Conservation (phyloP, 2,888 invertebrate genomes). For the Pandemis heparana region DNA sequence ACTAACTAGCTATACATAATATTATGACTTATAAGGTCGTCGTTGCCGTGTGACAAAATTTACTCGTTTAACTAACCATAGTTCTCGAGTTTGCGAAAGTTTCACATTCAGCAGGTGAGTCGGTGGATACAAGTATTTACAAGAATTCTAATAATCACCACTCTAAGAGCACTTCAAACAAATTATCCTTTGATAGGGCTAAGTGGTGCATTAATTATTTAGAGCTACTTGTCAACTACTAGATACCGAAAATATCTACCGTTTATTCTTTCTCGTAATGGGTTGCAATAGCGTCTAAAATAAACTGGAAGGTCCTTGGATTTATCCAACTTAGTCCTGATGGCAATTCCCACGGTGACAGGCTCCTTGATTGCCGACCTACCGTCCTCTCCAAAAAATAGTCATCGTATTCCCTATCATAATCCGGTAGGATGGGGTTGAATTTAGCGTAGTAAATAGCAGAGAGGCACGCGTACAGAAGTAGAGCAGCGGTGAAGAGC, state of each 20-base stretch:
- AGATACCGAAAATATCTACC: background rate
- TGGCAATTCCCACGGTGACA: conserved; percentile 69
- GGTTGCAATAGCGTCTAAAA: conserved; percentile 84
- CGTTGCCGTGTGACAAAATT: conserved; percentile 57
- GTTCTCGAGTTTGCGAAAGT: background rate
- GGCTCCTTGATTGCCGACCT: conserved; percentile 76
- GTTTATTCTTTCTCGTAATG: conserved; percentile 68
- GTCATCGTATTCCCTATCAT: conserved; percentile 90
- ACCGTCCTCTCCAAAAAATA: conserved; percentile 90
- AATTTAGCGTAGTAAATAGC: conserved; percentile 96
- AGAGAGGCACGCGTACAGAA: conserved; percentile 94
- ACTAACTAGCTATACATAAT: conserved; percentile 18
- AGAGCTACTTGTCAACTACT: background rate
- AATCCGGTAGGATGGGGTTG: conserved; percentile 92
- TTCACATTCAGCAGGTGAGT: background rate
- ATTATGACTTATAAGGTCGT: conserved; percentile 47
- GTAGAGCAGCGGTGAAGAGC: conserved; percentile 92
- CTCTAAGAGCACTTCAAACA: background rate
- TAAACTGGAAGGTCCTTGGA: conserved; percentile 88
- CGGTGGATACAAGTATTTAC: conserved; percentile 26
- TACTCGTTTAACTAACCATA: background rate
- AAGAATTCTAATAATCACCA: conserved; percentile 4
- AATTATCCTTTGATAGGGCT: background rate
- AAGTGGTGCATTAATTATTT: conserved; percentile 3
- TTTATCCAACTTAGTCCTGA: conserved; percentile 85